Evolutionary conservation across 2,888 invertebrate genomes (phyloP), one percentile per base, ranked within the genome.

Genomic region (Spatulosminthurus flaviceps): DNA sequence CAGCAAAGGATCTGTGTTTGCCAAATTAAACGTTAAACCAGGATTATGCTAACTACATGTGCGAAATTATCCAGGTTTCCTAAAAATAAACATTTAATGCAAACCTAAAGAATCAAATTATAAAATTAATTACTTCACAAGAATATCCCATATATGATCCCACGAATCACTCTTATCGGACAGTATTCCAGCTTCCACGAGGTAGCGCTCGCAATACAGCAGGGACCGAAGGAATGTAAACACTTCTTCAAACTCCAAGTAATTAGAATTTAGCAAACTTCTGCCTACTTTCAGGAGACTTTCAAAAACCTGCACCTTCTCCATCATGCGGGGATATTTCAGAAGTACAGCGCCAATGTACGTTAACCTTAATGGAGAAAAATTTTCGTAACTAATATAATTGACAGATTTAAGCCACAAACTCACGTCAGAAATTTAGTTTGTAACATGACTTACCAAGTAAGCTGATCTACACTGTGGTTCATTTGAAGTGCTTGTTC

Each of bases 81-180:
- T n/a, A n/a, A n/a, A n/a, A n/a, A n/a, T n/a, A n/a, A n/a, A n/a
- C n/a, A n/a, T n/a, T n/a, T n/a, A n/a, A n/a, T n/a, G n/a, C n/a
- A n/a, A n/a, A n/a, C n/a, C n/a, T n/a, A n/a, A n/a, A n/a, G n/a
- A n/a, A n/a, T n/a, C n/a, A n/a, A n/a, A n/a, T n/a, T 34, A 34
- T 34, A 34, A 34, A 34, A 34, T 34, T 34, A 34, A 26, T 72
- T 79, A 83, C 83, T 79, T 82, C 16, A 82, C 61, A 13, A 81
- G 75, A 2, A 81, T 28, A 73, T 84, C 84, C 84, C 84, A 85
- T 29, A 84, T 77, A 42, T 76, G 60, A 61, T 78, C 73, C 85
- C 85, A 85, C 0, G 79, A 77, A 21, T 80, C 80, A 16, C 77
- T 71, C 19, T 66, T 67, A 24, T 77, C 75, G 2, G 51, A 78